These are phyloP conservation scores for Melinopterus prodromus DNA, from an alignment of 2,888 invertebrate genomes.

Conservation along the genomic window DNA sequence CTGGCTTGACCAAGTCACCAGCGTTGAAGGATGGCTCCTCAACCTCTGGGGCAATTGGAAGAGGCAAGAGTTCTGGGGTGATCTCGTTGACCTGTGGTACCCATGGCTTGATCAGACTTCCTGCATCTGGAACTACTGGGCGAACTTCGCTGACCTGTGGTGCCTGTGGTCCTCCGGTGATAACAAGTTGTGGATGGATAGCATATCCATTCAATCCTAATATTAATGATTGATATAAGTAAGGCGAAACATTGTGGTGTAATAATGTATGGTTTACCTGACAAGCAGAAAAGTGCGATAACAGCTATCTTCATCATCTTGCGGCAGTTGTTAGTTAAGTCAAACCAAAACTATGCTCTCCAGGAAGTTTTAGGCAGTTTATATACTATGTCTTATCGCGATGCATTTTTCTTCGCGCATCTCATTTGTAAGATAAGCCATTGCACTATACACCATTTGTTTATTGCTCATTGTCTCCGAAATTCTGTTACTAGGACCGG, in stretches of 20 bases:
- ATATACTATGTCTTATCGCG: neutral
- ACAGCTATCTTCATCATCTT: neutral
- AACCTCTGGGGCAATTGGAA: neutral
- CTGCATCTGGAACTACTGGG: neutral
- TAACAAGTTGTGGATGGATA: conserved; percentile 4
- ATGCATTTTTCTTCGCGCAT: neutral
- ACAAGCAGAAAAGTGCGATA: conserved; percentile 4
- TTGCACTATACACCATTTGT: neutral
- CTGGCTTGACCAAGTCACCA: neutral
- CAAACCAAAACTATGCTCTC: neutral
- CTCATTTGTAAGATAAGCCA: neutral
- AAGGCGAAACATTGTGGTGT: neutral
- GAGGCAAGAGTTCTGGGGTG: conserved; percentile 12
- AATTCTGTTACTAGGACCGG: neutral
- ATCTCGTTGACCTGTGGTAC: neutral
- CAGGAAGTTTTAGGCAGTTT: neutral
- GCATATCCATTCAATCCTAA: neutral
- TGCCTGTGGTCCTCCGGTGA: neutral
- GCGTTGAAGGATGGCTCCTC: neutral
- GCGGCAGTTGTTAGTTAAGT: neutral
- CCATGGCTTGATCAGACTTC: neutral
- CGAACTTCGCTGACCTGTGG: neutral
- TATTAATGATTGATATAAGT: neutral
- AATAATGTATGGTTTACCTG: neutral
- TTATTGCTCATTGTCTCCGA: neutral